phyloP scores from a whole-genome alignment of 1,140 invertebrate genomes.

The Gerris buenoi region DNA sequence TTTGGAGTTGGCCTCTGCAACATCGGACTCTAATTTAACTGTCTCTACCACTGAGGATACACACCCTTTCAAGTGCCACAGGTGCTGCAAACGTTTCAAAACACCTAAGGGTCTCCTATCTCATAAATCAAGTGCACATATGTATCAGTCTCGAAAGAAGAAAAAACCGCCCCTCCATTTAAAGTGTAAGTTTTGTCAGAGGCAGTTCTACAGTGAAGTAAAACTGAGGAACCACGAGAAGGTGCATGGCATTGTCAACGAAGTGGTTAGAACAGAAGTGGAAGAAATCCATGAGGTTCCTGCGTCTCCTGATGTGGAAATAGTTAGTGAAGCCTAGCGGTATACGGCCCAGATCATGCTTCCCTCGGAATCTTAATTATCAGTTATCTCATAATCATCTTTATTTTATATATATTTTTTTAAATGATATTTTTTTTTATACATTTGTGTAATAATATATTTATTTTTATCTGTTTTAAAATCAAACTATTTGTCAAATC shows the following conservation, averaged over 20 bases:
- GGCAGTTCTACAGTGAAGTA: conserved; percentile 5
- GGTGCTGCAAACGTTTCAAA: not conserved
- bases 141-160: not conserved
- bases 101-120: not conserved
- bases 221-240: conserved; percentile 9
- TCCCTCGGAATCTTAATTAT: too few species aligned
- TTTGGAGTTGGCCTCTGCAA: too few species aligned
- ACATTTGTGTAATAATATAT: too few species aligned
- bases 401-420: too few species aligned
- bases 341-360: too few species aligned
- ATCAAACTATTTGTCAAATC: too few species aligned
- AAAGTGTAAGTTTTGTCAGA: conserved; percentile 2
- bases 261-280: not conserved
- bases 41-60: too few species aligned
- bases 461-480: too few species aligned
- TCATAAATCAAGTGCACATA: not conserved
- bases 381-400: too few species aligned
- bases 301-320: not conserved
- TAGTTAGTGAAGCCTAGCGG: too few species aligned
- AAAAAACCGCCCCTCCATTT: not conserved
- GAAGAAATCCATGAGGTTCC: not conserved
- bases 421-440: too few species aligned
- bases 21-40: too few species aligned
- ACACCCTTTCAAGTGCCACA: not conserved
- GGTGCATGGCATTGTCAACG: conserved; percentile 2